Evolutionary conservation across 2,113 vertebrate genomes (phyloP).

Genomic region (Ceuthmochares aereus): DNA sequence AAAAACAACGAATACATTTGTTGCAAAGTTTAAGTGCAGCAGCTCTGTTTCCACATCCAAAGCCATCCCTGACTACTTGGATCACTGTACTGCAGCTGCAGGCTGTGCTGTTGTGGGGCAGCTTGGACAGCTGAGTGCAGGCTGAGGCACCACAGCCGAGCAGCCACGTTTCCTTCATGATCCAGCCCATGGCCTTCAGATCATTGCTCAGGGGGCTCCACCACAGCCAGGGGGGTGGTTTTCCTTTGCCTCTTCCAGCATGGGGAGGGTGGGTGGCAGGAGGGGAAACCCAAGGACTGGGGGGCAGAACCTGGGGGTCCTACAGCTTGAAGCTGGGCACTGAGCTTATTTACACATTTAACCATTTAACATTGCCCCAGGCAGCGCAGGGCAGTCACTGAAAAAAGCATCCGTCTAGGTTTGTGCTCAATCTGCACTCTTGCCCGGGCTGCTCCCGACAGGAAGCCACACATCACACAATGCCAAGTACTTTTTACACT

Average conservation of each 20-base stretch:
- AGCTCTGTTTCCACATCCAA: neutral
- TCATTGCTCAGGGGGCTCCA: too few relatives aligned
- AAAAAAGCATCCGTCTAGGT: neutral
- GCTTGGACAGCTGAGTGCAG: neutral
- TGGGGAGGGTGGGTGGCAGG: neutral
- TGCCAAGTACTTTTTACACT: neutral
- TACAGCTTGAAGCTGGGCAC: too few relatives aligned
- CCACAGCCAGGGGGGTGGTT: too few relatives aligned
- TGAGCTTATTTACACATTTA: too few relatives aligned
- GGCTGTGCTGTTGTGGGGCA: neutral
- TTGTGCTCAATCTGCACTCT: neutral
- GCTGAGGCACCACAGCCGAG: neutral
- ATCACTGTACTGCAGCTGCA: accelerated
- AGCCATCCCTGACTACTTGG: neutral
- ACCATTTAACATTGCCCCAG: too few relatives aligned
- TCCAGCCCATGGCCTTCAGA: too few relatives aligned
- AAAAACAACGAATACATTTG: accelerated
- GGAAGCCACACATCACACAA: accelerated
- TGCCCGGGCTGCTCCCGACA: accelerated
- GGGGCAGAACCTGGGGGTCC: neutral
- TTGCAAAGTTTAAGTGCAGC: neutral
- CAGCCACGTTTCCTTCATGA: accelerated
- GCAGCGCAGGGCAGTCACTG: neutral
- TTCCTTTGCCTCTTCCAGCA: accelerated
- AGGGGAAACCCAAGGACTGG: accelerated